Evolutionary conservation across 92 coral and sea anemone genomes (phyloP), one percentile per base, ranked within the genome.

Genomic region (Chrysogorgia sp.): DNA sequence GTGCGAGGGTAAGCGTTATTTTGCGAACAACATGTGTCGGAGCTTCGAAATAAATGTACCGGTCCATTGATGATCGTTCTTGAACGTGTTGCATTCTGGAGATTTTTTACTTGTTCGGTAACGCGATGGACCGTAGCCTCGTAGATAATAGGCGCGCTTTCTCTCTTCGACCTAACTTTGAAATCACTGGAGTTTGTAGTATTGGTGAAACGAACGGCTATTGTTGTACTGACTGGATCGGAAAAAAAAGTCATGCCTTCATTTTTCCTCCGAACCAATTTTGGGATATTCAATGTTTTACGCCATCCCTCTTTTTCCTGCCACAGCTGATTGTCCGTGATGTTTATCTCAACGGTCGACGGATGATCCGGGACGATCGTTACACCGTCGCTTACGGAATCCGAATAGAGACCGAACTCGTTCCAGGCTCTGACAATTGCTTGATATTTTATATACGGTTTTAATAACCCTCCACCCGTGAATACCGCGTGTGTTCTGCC

Each of bases 391-490:
- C 93, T 90, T 22, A 88, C 77, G 23, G 86, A 84, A 25, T 91
- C 97, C 10, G 80, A 45, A 35, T 81, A 94, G 30, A 94, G 80
- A 2, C 81, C 86, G n/a, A 91, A 91, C 63, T 87, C 87, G 59
- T 94, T 91, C 84, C 88, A 89, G 25, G 84, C 91, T 86, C n/a
- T n/a, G n/a, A 94, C 85, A 17, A 94, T 85, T 2, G 91, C 87
- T 7, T 94, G 92, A 66, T 94, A 94, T 49, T 80, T 77, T 75
- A 82, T 85, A 90, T 93, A 94, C 24, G 87, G 68, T 43, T 88
- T 56, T 30, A 89, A 35, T 8, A 76, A n/a, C n/a, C n/a, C 61
- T 13, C 80, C 83, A 17, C 90, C 85, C 24, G 85, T 86, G 49
- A 94, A 78, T 20, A 89, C 85, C 26, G 86, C 84, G 31, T 86